Percentiles rank a stretch among this genome's conserved stretches.
These are phyloP conservation scores for Tenualosa thibaudeaui DNA, from an alignment of 2,797 vertebrate species.

Conservation along the genomic window DNA sequence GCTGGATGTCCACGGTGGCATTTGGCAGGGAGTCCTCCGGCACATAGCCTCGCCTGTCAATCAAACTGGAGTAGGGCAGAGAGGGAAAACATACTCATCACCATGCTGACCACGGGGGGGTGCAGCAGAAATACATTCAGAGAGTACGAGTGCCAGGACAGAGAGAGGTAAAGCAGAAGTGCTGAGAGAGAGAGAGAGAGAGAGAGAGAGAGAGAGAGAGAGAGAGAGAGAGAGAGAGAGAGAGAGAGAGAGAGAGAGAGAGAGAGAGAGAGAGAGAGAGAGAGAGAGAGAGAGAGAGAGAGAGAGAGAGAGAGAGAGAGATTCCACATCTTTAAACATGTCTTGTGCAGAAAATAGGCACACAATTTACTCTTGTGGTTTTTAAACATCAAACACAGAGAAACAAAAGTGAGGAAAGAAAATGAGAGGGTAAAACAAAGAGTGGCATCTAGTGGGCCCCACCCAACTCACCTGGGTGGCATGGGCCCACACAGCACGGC, in stretches of 20 bases:
- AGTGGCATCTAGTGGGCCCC: too few relatives aligned
- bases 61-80: slow-evolving; percentile 73
- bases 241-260: background rate
- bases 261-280: background rate
- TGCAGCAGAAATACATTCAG: background rate
- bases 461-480: slow-evolving; percentile 84
- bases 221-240: too few relatives aligned
- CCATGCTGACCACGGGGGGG: background rate
- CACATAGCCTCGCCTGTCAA: slow-evolving; percentile 91
- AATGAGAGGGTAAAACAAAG: too few relatives aligned
- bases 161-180: background rate
- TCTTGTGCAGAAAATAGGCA: too few relatives aligned
- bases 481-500: slow-evolving; percentile 90
- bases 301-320: background rate
- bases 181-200: background rate
- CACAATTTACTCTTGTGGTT: too few relatives aligned
- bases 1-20: slow-evolving; percentile 67
- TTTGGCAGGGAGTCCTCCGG: slow-evolving; percentile 73
- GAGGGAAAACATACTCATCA: background rate
- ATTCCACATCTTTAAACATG: too few relatives aligned
- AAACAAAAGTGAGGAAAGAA: too few relatives aligned
- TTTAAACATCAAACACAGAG: too few relatives aligned
- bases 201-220: background rate
- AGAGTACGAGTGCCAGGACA: background rate
- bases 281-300: background rate